Base-by-base conservation (phyloP, 2,113 vertebrate genomes). In the Eudyptes chrysolophus region DNA sequence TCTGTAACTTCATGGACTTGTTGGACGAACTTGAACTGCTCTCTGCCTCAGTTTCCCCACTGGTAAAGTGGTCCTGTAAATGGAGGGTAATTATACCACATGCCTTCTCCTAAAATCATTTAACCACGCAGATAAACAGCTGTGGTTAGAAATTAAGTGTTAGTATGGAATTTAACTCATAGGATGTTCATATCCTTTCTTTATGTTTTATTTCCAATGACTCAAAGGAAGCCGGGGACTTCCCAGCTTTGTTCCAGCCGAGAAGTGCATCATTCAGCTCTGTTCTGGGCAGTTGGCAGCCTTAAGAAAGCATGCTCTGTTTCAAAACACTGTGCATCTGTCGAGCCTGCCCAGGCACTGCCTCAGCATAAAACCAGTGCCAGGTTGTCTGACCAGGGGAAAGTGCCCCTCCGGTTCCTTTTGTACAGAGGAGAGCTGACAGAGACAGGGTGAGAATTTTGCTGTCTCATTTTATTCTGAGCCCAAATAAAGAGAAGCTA, bases 221-320 rank as follows among this genome's bases (percentile, higher is more conserved):
- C 30, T 88, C 17, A 13, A 66, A 90, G 24, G 71, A 87, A 92
- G 78, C 46, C 22, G 9, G 48, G 92, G 84, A 83, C 71, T 94
- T 96, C 79, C 89, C 82, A 94, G 60, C 58, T 92, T 93, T 92
- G 46, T 93, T 84, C 71, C 71, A 92, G 82, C 27, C 0, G 2
- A 93, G 74, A 89, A 88, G 68, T 84, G 62, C 51, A 87, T 87
- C 82, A 74, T 93, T 96, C 82, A 83, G 71, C 66, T 93, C 92
- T 87, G 76, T 94, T 83, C 79, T 87, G 60, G 61, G 84, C 87
- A 81, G 42, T 92, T 85, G 81, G 94, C 91, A 88, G 82, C 76
- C 78, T 80, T 65, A 92, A 97, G 97, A 97, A 95, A 93, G 89
- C 75, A 36, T 88, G 87, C 91, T 96, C 87, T 97, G 93, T 97